Evolutionary conservation across 2,113 vertebrate genomes (phyloP), one percentile per base, ranked within the genome.

Genomic region (Xyliphius kryptos): DNA sequence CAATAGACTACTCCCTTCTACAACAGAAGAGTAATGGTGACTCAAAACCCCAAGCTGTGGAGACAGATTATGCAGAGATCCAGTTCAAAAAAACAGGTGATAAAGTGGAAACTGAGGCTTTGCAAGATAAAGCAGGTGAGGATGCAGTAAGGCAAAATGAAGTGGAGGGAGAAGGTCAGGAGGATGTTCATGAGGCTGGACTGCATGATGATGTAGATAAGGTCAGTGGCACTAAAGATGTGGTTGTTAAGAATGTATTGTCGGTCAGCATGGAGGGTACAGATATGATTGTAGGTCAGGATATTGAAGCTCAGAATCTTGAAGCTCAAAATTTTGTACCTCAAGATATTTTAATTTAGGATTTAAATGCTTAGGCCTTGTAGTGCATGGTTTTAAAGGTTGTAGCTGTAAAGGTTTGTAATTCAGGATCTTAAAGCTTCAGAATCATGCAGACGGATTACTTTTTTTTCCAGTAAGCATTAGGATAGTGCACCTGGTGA

Each of bases 31-130:
- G 32, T 15, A 3, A 54, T 5, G 9, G 14, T 2, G 61, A 9
- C 5, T 16, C 22, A 1, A 38, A 12, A 0, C 40, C 5, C 7
- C 48, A 65, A 3, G 40, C 1, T 2, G 44, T 51, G 1, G 74
- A 81, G 19, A 74, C 79, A 1, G 83, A 83, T 21, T 87, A 87
- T 1, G 80, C 83, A 19, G 82, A 85, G 66, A 79, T 87, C 48
- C 79, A 76, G 54, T 63, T 6, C 15, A 64, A 46, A 44, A 10
- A 9, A 10, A n/a, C 12, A 57, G 9, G 17, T 0, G 41, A 15
- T 0, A 37, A 0, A 9, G 63, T 60, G 54, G 62, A 15, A 4
- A 32, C 13, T 1, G 14, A 55, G 9, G 10, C 1, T n/a, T n/a
- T 37, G 56, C 49, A 62, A 11, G 61, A 41, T 22, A 63, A 11